Evolutionary conservation across 2,888 invertebrate species (phyloP).

Genomic region (Caradrina kadenii): DNA sequence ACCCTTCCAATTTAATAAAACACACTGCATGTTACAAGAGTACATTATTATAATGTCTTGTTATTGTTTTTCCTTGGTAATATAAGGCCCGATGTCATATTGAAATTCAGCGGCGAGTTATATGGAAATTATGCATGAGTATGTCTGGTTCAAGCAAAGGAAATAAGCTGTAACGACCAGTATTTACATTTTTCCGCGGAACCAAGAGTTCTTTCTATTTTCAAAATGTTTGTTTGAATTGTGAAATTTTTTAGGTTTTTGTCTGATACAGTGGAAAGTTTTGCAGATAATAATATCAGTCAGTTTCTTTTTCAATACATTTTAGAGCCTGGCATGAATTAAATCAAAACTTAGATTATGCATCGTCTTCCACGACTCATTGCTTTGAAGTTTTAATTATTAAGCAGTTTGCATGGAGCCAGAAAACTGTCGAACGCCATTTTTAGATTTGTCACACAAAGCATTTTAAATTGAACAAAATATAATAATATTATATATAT

Average conservation of each 20-base stretch:
- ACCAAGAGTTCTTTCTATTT: slow-evolving; percentile 16
- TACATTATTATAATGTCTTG: slow-evolving; percentile 28
- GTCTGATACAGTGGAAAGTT: background rate
- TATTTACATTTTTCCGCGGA: slow-evolving; percentile 41
- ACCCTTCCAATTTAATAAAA: slow-evolving; percentile 37
- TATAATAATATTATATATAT: background rate
- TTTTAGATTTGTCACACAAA: background rate
- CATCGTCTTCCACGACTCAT: background rate
- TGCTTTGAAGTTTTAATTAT: background rate
- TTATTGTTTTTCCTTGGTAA: slow-evolving; percentile 48
- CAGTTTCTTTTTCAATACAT: background rate
- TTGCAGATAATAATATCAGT: background rate
- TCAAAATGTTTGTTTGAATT: slow-evolving; percentile 14
- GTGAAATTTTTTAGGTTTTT: background rate
- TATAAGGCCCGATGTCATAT: slow-evolving; percentile 33
- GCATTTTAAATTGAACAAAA: background rate
- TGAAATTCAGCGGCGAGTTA: slow-evolving; percentile 50
- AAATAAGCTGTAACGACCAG: slow-evolving; percentile 31
- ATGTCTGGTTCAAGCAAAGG: slow-evolving; percentile 28
- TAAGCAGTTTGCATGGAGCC: too few relatives aligned
- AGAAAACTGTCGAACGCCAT: background rate
- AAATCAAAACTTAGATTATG: background rate
- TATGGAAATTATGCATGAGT: slow-evolving; percentile 43
- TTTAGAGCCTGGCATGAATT: background rate
- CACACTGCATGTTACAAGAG: slow-evolving; percentile 26